Conservation (phyloP, 2,113 vertebrate genomes). For the Ranitomeya imitator region DNA sequence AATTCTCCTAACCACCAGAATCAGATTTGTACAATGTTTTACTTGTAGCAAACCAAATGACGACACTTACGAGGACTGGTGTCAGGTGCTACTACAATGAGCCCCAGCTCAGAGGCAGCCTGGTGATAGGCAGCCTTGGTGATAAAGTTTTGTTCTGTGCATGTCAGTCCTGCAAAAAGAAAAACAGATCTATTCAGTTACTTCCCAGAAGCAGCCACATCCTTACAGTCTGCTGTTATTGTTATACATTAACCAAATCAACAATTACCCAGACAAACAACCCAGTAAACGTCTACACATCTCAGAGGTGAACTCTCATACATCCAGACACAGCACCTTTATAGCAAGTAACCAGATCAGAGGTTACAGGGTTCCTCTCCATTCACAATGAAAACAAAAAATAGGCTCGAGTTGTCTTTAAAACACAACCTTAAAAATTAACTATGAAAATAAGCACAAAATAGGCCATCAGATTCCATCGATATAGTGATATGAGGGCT, state of each 20-base stretch:
- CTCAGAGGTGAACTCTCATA: no score
- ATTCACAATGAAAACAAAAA: no score
- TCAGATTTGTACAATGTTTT: background rate
- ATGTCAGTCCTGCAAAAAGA: slow-evolving; percentile 82
- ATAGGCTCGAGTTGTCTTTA: no score
- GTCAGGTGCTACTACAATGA: slow-evolving; percentile 87
- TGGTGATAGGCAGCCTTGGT: slow-evolving; percentile 89
- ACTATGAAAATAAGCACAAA: no score
- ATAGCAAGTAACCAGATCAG: no score
- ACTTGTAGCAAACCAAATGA: background rate
- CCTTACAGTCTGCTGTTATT: background rate
- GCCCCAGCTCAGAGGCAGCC: slow-evolving; percentile 83
- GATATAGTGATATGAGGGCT: no score
- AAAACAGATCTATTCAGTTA: background rate
- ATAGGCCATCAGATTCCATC: no score
- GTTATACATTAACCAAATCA: background rate
- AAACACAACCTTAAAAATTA: no score
- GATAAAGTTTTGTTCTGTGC: slow-evolving; percentile 96
- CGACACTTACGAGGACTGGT: slow-evolving; percentile 89
- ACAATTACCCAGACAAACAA: background rate
- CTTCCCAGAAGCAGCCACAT: background rate
- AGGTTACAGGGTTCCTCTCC: no score
- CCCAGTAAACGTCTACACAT: background rate
- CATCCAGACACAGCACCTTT: no score
- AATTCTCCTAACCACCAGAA: background rate